phyloP scores from a whole-genome alignment of 2,888 invertebrate genomes.

The Agrochola lychnidis region DNA sequence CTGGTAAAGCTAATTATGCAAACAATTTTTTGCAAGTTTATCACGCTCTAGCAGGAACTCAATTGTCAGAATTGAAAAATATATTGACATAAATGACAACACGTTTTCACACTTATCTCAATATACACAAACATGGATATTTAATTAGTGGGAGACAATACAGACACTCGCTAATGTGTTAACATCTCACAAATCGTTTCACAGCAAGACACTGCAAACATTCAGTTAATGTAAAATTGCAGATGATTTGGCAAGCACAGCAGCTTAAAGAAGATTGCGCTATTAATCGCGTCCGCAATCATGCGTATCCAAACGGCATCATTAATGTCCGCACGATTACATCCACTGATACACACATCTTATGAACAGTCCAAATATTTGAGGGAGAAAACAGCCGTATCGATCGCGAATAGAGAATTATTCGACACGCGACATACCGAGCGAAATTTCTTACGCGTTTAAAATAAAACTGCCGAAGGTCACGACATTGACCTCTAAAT shows the following conservation, averaged over 20 bases:
- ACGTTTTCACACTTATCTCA: constrained; percentile 57
- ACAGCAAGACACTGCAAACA: constrained; percentile 37
- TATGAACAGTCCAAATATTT: constrained; percentile 42
- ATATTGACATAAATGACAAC: constrained; percentile 55
- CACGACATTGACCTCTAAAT: constrained; percentile 75
- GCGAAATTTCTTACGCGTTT: constrained; percentile 60
- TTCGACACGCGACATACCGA: constrained; percentile 50
- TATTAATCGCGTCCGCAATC: constrained; percentile 38
- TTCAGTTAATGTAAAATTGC: constrained; percentile 37
- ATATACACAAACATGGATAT: constrained; percentile 39
- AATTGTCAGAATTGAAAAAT: constrained; percentile 38
- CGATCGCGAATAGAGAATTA: constrained; percentile 31
- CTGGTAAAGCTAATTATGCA: constrained; percentile 25
- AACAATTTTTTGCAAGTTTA: constrained; percentile 31
- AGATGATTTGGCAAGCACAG: constrained; percentile 54
- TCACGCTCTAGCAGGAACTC: constrained; percentile 46
- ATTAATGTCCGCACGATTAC: constrained; percentile 41
- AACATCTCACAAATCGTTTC: constrained; percentile 43
- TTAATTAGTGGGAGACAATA: constrained; percentile 45
- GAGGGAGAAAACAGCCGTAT: constrained; percentile 43
- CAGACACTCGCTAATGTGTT: constrained; percentile 50
- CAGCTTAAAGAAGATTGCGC: constrained; percentile 32
- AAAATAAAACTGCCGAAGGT: constrained; percentile 71
- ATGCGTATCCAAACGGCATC: constrained; percentile 41
- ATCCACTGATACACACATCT: constrained; percentile 30